Evolutionary conservation across 2,888 invertebrate species (phyloP).

Genomic region (Syritta pipiens): DNA sequence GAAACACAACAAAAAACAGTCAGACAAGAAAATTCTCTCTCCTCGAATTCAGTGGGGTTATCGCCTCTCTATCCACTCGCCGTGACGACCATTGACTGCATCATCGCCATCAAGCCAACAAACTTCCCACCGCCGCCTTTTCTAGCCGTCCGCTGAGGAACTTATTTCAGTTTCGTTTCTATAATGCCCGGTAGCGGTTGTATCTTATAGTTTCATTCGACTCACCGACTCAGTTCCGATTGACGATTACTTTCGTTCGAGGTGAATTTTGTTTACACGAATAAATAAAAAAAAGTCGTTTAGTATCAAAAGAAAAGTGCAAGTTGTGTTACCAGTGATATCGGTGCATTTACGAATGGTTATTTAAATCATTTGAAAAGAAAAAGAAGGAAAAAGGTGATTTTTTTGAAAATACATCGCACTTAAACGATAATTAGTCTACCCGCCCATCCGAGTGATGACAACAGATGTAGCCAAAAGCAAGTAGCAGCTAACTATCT

Average conservation of each 20-base stretch:
- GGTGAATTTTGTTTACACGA: constrained; percentile 34
- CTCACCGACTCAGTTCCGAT: background rate
- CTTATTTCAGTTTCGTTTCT: constrained; percentile 51
- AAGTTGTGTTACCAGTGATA: background rate
- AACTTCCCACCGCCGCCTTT: constrained; percentile 2
- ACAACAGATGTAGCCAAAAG: background rate
- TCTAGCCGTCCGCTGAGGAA: constrained; percentile 9
- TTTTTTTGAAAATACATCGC: constrained; percentile 6
- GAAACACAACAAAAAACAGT: background rate
- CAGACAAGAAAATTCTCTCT: background rate
- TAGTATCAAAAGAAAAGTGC: constrained; percentile 13
- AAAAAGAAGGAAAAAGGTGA: constrained; percentile 32
- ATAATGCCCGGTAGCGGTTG: constrained; percentile 18
- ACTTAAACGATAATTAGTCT: constrained; percentile 19
- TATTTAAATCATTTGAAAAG: constrained; percentile 4
- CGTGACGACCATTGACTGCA: constrained; percentile 43
- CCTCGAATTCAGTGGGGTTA: constrained; percentile 31
- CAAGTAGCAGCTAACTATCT: constrained; percentile 1
- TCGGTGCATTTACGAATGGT: constrained; percentile 14
- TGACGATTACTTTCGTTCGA: background rate
- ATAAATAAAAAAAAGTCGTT: constrained; percentile 1
- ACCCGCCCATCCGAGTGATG: background rate
- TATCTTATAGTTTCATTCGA: constrained; percentile 7
- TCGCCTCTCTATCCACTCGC: constrained; percentile 31
- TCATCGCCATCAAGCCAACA: constrained; percentile 18